Evolutionary conservation across 1,140 invertebrate genomes (phyloP).

Genomic region (Melipona quadrifasciata): DNA sequence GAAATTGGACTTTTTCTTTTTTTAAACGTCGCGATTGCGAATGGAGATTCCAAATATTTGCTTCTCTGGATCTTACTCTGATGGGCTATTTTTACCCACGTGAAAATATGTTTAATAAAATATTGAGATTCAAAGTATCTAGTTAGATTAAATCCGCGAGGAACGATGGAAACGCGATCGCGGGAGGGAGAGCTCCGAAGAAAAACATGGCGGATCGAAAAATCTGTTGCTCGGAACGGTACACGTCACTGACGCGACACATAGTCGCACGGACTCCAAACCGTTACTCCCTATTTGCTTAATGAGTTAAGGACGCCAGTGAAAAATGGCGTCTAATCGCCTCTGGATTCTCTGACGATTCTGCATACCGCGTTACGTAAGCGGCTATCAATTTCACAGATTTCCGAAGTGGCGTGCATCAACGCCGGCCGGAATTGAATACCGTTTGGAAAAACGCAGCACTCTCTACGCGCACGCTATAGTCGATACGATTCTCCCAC

Average conservation of each 20-base stretch:
- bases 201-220: conserved; percentile 38
- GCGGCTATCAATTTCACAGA: conserved; percentile 39
- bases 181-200: neutral
- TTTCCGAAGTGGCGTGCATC: conserved; percentile 7
- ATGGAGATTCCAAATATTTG: too few relatives aligned
- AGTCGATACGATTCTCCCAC: neutral
- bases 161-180: neutral
- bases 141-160: neutral
- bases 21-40: neutral
- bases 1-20: neutral
- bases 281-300: conserved; percentile 47
- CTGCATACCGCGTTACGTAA: conserved; percentile 36
- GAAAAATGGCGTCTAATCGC: conserved; percentile 53
- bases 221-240: conserved; percentile 31
- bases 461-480: neutral
- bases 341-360: conserved; percentile 33
- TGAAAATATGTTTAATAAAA: too few relatives aligned
- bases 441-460: neutral
- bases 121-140: too few relatives aligned
- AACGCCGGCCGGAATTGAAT: neutral
- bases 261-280: neutral
- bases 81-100: neutral
- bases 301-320: conserved; percentile 44
- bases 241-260: conserved; percentile 4
- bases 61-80: neutral